Evolutionary conservation across 2,797 vertebrate species (phyloP).

Genomic region (Helicolenus hilgendorfi): DNA sequence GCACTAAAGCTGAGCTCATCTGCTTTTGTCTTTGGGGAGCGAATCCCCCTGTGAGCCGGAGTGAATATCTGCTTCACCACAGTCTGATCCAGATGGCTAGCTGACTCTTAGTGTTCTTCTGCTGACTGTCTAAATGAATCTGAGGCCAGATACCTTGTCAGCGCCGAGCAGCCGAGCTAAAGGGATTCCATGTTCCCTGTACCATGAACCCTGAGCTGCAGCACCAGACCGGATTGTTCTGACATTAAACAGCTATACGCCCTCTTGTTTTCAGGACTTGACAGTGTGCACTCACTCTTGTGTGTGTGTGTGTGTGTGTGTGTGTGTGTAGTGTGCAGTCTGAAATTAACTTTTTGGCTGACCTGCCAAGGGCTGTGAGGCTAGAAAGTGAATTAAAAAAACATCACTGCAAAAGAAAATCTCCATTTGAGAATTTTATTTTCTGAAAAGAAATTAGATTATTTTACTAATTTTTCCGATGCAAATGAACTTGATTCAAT

Average conservation of each 20-base stretch:
- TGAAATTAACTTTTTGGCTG: conserved; percentile 63
- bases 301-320: neutral
- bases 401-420: neutral
- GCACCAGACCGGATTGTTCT: conserved; percentile 66
- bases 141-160: conserved; percentile 79
- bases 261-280: conserved; percentile 67
- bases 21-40: conserved; percentile 77
- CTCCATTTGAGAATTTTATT: conserved; percentile 15
- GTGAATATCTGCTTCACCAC: conserved; percentile 73
- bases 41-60: conserved; percentile 61
- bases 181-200: conserved; percentile 82
- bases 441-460: neutral
- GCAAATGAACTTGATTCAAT: neutral
- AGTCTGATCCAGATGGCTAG: conserved; percentile 78
- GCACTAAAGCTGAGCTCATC: conserved; percentile 74
- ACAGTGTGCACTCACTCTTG: conserved; percentile 46
- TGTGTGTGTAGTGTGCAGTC: conserved; percentile 19
- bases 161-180: conserved; percentile 67
- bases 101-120: conserved; percentile 76
- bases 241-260: conserved; percentile 70
- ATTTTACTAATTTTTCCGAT: neutral
- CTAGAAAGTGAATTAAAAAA: conserved; percentile 21
- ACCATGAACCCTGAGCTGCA: conserved; percentile 74
- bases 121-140: conserved; percentile 83
- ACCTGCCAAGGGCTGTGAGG: conserved; percentile 33